Conservation (phyloP, 2,888 invertebrate species). For the Actias luna region DNA sequence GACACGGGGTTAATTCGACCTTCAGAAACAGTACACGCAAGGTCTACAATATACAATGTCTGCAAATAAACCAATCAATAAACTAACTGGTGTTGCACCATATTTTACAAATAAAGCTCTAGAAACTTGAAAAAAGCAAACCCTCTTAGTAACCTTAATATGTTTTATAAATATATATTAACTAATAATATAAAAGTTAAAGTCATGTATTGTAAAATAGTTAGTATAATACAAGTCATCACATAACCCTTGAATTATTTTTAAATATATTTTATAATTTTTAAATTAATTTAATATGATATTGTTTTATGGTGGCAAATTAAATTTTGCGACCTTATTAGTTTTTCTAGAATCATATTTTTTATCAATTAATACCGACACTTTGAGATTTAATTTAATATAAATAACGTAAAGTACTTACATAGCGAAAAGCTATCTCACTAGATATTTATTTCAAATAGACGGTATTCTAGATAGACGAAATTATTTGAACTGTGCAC, state of each 20-base stretch:
- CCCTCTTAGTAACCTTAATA: too few relatives aligned
- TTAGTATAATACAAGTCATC: too few relatives aligned
- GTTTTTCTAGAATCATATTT: too few relatives aligned
- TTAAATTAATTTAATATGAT: too few relatives aligned
- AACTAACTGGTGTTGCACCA: too few relatives aligned
- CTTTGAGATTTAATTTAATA: not conserved
- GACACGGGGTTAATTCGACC: not conserved
- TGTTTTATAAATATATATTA: not conserved
- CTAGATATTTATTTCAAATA: too few relatives aligned
- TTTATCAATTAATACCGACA: not conserved
- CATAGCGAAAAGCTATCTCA: not conserved
- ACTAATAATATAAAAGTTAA: not conserved
- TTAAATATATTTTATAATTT: too few relatives aligned
- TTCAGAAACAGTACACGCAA: not conserved
- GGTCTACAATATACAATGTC: not conserved
- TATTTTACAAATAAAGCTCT: too few relatives aligned
- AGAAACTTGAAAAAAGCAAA: too few relatives aligned
- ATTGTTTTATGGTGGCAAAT: too few relatives aligned
- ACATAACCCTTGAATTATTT: too few relatives aligned
- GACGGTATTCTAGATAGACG: not conserved
- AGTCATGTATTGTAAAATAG: not conserved
- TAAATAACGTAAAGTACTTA: not conserved
- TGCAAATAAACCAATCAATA: not conserved
- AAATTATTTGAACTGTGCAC: conserved; percentile 11
- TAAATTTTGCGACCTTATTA: too few relatives aligned